Evolutionary conservation across 2,888 invertebrate genomes (phyloP).

Genomic region (Lasiommata megera): DNA sequence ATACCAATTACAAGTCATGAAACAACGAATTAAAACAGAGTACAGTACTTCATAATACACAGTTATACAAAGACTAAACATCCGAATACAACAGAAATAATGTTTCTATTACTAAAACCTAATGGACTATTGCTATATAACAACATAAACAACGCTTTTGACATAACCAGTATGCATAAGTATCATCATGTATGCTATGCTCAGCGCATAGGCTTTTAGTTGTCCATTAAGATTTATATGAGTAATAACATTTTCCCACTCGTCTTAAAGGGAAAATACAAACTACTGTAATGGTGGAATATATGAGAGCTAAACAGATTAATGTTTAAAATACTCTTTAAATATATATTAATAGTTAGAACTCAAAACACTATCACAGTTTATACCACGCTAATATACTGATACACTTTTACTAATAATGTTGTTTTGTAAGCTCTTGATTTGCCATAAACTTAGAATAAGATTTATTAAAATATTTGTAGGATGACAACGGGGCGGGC

Average conservation of each 20-base stretch:
- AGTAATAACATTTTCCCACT: conserved; percentile 20
- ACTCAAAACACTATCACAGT: conserved; percentile 23
- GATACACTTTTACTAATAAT: too few relatives aligned
- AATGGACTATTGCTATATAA: conserved; percentile 7
- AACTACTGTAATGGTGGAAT: conserved; percentile 9
- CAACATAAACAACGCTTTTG: conserved; percentile 2
- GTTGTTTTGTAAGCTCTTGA: too few relatives aligned
- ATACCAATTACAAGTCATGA: conserved; percentile 5
- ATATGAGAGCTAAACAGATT: conserved; percentile 3
- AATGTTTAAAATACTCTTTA: not conserved
- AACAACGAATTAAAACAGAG: conserved; percentile 6
- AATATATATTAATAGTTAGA: not conserved
- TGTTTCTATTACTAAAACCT: conserved; percentile 15
- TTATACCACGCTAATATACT: too few relatives aligned
- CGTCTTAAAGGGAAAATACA: conserved; percentile 5
- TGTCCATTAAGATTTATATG: conserved; percentile 19
- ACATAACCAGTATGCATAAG: conserved; percentile 1
- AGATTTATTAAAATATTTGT: too few relatives aligned
- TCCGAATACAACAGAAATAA: conserved; percentile 2
- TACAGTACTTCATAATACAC: conserved; percentile 1
- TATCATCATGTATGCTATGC: conserved; percentile 3
- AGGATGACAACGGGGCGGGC: too few relatives aligned
- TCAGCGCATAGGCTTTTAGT: conserved; percentile 24
- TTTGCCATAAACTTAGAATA: too few relatives aligned
- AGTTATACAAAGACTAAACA: not conserved